Evolutionary conservation across 2,113 vertebrate species (phyloP), one percentile per base, ranked within the genome.

Genomic region (Alouatta palliata): DNA sequence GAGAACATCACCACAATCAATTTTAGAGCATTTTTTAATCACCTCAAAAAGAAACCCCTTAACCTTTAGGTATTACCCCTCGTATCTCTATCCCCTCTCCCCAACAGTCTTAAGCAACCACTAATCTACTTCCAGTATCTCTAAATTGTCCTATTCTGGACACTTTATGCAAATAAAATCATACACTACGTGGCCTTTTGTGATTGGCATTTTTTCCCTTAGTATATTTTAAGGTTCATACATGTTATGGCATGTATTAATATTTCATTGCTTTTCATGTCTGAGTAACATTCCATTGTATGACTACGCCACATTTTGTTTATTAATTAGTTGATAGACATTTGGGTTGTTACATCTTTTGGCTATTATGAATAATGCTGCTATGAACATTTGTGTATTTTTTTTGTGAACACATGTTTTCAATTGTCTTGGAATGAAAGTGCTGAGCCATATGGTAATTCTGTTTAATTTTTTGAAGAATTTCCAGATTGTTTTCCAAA

Each of bases 201-300:
- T 71, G 66, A 70, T 12, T 90, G n/a, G 35, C n/a, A 64, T 90
- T 90, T n/a, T 91, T 95, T 71, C 23, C 83, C 61, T 77, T 92
- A 80, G 9, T 73, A 52, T 80, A 76, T 82, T 92, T 68, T 45
- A 43, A 80, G 25, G 14, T 75, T 85, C 54, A 79, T 47, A 4
- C 11, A 47, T 49, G 8, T 73, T 61, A 37, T 2, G 68, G 35
- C 54, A 21, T 80, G 12, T 32, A 20, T 68, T 2, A 75, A 5
- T 79, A 79, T 56, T 79, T 84, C 5, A 40, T 73, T 87, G 23
- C 3, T 91, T 95, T 93, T n/a, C 20, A 70, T 61, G 32, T 66
- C 32, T 49, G 27, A 91, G 23, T 56, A 47, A 40, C 43, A 73
- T 30, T 84, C 21, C 11, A 30, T 40, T 75, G 14, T 37, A 21